Evolutionary conservation across 2,113 vertebrate genomes (phyloP).

Genomic region (Barnardius zonarius): DNA sequence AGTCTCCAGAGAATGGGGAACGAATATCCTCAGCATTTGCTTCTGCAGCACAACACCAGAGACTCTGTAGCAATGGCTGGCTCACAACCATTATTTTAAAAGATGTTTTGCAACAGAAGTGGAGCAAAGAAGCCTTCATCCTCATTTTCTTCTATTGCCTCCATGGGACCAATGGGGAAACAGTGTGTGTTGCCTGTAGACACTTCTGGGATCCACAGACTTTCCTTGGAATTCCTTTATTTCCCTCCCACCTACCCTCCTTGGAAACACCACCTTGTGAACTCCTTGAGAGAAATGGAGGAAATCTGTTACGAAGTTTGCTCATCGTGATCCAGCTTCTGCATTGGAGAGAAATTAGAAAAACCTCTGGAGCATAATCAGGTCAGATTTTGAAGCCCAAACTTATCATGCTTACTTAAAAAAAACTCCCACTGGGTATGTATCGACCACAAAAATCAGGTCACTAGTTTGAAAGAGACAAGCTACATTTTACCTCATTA

Average conservation of each 20-base stretch:
- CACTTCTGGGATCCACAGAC: neutral
- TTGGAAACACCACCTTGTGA: neutral
- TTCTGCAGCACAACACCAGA: neutral
- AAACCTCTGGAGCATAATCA: neutral
- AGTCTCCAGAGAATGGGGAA: neutral
- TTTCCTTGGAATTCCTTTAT: neutral
- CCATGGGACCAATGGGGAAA: neutral
- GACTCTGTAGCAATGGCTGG: neutral
- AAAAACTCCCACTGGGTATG: neutral
- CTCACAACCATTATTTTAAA: neutral
- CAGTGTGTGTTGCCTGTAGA: neutral
- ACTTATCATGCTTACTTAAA: neutral
- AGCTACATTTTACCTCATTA: constrained; percentile 11
- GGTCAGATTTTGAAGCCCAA: neutral
- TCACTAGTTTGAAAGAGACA: constrained; percentile 1
- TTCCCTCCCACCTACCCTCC: neutral
- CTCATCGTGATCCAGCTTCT: neutral
- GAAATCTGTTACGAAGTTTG: neutral
- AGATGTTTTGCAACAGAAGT: neutral
- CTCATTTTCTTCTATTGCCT: neutral
- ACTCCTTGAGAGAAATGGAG: neutral
- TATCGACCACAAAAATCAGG: neutral
- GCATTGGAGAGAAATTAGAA: neutral
- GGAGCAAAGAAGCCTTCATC: neutral
- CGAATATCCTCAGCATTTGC: neutral